Evolutionary conservation across 1,140 invertebrate genomes (phyloP), one percentile per base, ranked within the genome.

Genomic region (Apis florea): DNA sequence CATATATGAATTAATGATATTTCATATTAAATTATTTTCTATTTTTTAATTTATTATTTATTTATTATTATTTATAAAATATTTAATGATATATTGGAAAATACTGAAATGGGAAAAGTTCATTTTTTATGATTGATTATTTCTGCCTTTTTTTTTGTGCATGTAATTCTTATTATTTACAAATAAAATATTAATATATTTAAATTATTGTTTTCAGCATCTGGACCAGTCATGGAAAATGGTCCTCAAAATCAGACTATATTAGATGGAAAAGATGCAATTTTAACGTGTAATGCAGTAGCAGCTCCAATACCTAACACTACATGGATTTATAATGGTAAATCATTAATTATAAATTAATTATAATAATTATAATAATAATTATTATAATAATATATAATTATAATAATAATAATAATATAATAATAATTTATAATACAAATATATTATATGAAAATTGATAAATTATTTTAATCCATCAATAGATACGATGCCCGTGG

Each of bases 251-350:
- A 99, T 95, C 92, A 96, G 24, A 99, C 98, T 4, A 96, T 98
- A 78, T 93, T 98, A 79, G 98, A 98, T 93, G 98, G 98, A 26
- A 98, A 98, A 93, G 97, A 98, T 94, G 98, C 97, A 56, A 97
- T 96, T 26, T 95, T 99, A 75, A 95, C 94, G 26, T 99, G 98
- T 93, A 94, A 97, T 87, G 98, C 97, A 17, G 95, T 96, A 51
- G 98, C 98, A 58, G 97, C 98, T 3, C 98, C 98, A 21, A 95
- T 96, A 82, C 98, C 98, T 4, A 98, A 97, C 89, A 95, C 97
- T n/a, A 97, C 97, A 12, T 99, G 98, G 98, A 96, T 96, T 89
- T 97, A 96, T 90, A 97, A 98, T 93, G 97, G 97, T 98, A 95
- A 88, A 67, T 70, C 72, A 74, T 70, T 53, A 56, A 75, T 68